phyloP scores from a whole-genome alignment of 2,888 invertebrate species.

The Panzeria rudis region DNA sequence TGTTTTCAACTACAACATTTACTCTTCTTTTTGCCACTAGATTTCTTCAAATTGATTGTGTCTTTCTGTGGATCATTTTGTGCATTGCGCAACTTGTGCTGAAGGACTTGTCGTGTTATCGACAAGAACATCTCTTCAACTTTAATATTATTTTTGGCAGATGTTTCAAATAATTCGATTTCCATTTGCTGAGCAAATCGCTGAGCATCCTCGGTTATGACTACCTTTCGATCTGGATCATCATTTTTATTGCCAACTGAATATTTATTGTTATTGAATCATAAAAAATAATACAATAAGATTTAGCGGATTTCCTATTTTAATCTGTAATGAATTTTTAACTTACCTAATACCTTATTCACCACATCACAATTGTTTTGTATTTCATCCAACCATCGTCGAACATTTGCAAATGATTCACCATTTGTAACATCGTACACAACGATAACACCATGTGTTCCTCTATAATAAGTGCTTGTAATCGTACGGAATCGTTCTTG shows the following conservation, averaged over 20 bases:
- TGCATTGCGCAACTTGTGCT: slow-evolving; percentile 83
- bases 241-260: slow-evolving; percentile 98
- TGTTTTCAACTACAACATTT: slow-evolving; percentile 83
- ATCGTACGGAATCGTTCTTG: slow-evolving; percentile 99
- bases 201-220: slow-evolving; percentile 98
- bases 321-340: too few species aligned
- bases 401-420: slow-evolving; percentile 99
- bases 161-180: slow-evolving; percentile 98
- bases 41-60: slow-evolving; percentile 80
- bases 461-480: slow-evolving; percentile 99
- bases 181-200: slow-evolving; percentile 99
- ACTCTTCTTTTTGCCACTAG: slow-evolving; percentile 80
- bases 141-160: slow-evolving; percentile 99
- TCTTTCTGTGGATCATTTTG: slow-evolving; percentile 83
- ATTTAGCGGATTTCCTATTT: neutral
- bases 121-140: slow-evolving; percentile 97
- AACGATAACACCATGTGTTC: slow-evolving; percentile 99
- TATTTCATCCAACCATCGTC: slow-evolving; percentile 99
- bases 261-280: slow-evolving; percentile 75
- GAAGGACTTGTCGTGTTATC: slow-evolving; percentile 85
- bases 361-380: slow-evolving; percentile 99
- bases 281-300: neutral
- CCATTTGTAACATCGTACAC: slow-evolving; percentile 99
- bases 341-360: slow-evolving; percentile 96
- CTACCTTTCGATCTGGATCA: slow-evolving; percentile 96